Evolutionary conservation across 1,140 invertebrate genomes (phyloP).

Genomic region (Drosophila lowei): DNA sequence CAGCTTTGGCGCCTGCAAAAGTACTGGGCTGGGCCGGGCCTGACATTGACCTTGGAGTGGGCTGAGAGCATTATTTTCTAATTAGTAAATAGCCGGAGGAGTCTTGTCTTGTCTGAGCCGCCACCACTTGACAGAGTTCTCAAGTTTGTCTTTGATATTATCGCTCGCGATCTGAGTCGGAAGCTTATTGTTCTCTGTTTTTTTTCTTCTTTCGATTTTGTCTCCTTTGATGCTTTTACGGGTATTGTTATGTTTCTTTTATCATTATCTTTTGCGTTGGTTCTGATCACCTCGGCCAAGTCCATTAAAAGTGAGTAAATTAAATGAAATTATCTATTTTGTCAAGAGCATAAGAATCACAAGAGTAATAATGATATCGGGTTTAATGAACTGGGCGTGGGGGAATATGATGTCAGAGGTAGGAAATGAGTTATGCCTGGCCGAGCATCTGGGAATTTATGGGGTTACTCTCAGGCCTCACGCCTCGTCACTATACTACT

Average conservation of each 20-base stretch:
- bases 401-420: constrained; percentile 56
- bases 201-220: constrained; percentile 24
- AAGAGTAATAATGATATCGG: constrained; percentile 28
- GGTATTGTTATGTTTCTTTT: constrained; percentile 23
- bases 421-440: constrained; percentile 41
- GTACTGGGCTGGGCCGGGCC: not conserved
- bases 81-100: constrained; percentile 52
- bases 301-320: constrained; percentile 76
- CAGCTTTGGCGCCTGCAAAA: constrained; percentile 8
- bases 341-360: constrained; percentile 33
- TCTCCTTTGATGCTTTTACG: constrained; percentile 16
- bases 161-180: constrained; percentile 33
- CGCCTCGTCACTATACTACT: constrained; percentile 15
- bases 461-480: constrained; percentile 15
- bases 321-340: constrained; percentile 68
- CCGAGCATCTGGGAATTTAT: constrained; percentile 31
- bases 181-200: constrained; percentile 39
- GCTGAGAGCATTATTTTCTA: constrained; percentile 65
- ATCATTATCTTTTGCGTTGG: constrained; percentile 37
- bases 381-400: constrained; percentile 48
- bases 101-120: constrained; percentile 5
- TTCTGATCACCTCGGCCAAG: constrained; percentile 53
- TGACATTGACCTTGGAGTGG: constrained; percentile 62
- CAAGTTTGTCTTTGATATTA: constrained; percentile 53
- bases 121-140: constrained; percentile 51